A percentile compares a stretch with the other conserved stretches of the same genome.
phyloP scores from a whole-genome alignment of 2,888 invertebrate species.

The Mimas tiliae region DNA sequence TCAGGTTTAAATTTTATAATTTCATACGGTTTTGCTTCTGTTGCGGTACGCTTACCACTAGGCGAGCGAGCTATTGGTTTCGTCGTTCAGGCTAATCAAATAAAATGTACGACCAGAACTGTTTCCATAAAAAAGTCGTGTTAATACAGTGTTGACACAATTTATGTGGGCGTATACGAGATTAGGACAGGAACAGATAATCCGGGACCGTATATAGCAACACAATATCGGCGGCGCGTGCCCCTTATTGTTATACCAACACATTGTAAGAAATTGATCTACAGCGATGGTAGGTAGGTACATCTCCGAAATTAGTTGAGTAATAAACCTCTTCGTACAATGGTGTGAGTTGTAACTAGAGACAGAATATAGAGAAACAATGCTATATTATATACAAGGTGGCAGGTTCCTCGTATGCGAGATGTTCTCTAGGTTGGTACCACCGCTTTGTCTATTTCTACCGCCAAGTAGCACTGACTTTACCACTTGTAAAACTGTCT shows the following conservation, averaged over 20 bases:
- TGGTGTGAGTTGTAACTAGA: neutral
- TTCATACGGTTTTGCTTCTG: too few species aligned
- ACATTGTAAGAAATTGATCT: slow-evolving; percentile 9
- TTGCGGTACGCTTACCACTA: too few species aligned
- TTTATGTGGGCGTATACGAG: slow-evolving; percentile 64
- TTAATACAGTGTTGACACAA: slow-evolving; percentile 59
- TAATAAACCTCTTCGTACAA: slow-evolving; percentile 18
- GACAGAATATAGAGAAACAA: neutral
- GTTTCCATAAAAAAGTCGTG: slow-evolving; percentile 42
- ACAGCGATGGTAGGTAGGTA: too few species aligned
- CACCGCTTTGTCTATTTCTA: too few species aligned
- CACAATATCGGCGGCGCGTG: slow-evolving; percentile 45
- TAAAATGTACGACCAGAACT: slow-evolving; percentile 49
- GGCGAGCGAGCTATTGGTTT: too few species aligned
- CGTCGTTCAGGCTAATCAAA: too few species aligned
- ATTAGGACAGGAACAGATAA: slow-evolving; percentile 52
- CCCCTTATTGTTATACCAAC: slow-evolving; percentile 24
- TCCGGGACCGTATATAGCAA: slow-evolving; percentile 27
- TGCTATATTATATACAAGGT: neutral
- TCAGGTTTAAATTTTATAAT: too few species aligned
- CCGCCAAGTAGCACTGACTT: too few species aligned
- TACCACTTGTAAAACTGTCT: too few species aligned
- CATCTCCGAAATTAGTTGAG: slow-evolving; percentile 2
- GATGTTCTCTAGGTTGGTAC: too few species aligned
- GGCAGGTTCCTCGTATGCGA: too few species aligned